phyloP scores from a whole-genome alignment of 2,113 vertebrate species.

The Amblyopsis rosae region DNA sequence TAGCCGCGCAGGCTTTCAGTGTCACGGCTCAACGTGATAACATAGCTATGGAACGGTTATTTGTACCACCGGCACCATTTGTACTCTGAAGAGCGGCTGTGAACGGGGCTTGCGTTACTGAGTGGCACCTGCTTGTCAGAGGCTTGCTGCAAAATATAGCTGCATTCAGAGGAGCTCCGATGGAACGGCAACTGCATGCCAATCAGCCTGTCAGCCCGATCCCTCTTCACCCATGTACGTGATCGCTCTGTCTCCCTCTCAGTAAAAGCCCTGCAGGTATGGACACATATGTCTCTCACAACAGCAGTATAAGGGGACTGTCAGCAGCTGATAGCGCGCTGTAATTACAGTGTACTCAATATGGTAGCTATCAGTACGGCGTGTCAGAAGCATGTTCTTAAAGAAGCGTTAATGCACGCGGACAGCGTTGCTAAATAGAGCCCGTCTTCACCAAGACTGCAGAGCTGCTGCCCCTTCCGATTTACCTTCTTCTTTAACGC shows the following conservation, averaged over 20 bases:
- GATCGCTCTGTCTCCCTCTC: constrained; percentile 12
- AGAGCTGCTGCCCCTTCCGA: constrained; percentile 42
- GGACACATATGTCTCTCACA: constrained; percentile 42
- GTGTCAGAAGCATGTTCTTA: constrained; percentile 33
- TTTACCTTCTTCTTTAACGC: constrained; percentile 34
- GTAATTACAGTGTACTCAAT: constrained; percentile 42
- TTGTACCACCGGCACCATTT: constrained; percentile 76
- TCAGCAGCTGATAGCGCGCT: constrained; percentile 23
- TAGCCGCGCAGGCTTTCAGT: constrained; percentile 6
- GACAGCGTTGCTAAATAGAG: constrained; percentile 29
- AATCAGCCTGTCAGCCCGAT: constrained; percentile 75
- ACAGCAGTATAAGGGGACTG: constrained; percentile 25
- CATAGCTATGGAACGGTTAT: constrained; percentile 72
- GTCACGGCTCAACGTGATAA: constrained; percentile 19
- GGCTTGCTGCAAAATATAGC: constrained; percentile 83
- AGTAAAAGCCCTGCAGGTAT: constrained; percentile 34
- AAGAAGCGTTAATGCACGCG: constrained; percentile 35
- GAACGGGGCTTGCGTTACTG: constrained; percentile 72
- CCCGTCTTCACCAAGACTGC: constrained; percentile 23
- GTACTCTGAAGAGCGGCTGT: constrained; percentile 72
- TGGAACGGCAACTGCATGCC: constrained; percentile 80
- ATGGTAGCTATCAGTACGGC: constrained; percentile 24
- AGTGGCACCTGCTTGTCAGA: constrained; percentile 88
- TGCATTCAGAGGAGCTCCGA: constrained; percentile 64
- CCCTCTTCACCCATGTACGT: constrained; percentile 26